Evolutionary conservation across 2,888 invertebrate genomes (phyloP).

Genomic region (Amorpha juglandis): DNA sequence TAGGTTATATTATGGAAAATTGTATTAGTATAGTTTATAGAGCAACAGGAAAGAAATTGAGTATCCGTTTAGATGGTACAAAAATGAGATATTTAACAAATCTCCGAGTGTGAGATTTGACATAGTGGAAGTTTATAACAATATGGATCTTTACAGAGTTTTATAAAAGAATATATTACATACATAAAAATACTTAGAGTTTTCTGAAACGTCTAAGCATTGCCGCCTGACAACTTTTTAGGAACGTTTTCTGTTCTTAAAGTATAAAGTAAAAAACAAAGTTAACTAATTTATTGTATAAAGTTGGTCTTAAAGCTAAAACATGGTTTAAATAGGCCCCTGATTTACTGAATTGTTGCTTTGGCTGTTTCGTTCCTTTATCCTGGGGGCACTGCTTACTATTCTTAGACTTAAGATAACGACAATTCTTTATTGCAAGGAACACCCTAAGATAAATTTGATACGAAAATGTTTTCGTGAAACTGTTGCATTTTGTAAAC

Average conservation of each 20-base stretch:
- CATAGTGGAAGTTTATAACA: too few species aligned
- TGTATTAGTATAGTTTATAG: too few species aligned
- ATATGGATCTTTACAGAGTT: background rate
- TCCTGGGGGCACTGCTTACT: constrained; percentile 21
- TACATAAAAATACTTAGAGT: background rate
- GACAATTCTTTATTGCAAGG: constrained; percentile 28
- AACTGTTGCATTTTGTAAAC: background rate
- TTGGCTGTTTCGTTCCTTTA: constrained; percentile 21
- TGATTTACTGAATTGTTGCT: constrained; percentile 24
- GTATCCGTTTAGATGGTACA: too few species aligned
- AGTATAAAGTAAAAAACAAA: constrained; percentile 1
- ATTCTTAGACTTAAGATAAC: constrained; percentile 25
- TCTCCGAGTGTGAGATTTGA: too few species aligned
- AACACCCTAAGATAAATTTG: background rate
- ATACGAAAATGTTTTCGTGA: background rate
- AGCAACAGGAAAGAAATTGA: too few species aligned
- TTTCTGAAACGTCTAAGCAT: background rate
- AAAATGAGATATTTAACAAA: too few species aligned
- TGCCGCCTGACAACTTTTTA: background rate
- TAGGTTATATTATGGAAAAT: too few species aligned
- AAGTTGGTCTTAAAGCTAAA: constrained; percentile 19
- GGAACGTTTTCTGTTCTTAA: background rate
- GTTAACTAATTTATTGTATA: constrained; percentile 16
- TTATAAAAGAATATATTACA: background rate
- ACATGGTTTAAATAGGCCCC: constrained; percentile 26